These are phyloP conservation scores for Chromobotia macracanthus DNA, from an alignment of 2,797 vertebrate genomes.

Conservation along the genomic window DNA sequence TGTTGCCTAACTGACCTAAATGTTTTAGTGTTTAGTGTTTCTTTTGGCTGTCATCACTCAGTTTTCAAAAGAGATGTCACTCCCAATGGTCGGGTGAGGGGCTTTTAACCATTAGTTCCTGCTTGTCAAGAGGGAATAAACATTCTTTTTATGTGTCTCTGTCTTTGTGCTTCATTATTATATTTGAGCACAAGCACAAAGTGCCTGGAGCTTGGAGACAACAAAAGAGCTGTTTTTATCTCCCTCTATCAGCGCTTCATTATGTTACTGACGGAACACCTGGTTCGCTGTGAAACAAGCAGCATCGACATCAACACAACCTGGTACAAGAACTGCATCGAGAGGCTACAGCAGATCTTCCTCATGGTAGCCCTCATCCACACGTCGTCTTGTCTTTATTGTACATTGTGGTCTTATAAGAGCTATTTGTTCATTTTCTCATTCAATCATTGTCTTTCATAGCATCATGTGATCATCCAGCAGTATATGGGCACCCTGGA, in stretches of 20 bases:
- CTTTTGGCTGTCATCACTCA: neutral
- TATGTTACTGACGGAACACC: constrained; percentile 96
- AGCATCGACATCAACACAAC: constrained; percentile 89
- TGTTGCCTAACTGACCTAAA: neutral
- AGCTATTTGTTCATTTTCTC: neutral
- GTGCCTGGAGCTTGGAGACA: constrained; percentile 21
- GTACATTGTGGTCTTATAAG: neutral
- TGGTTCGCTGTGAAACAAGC: constrained; percentile 94
- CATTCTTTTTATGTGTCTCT: constrained; percentile 19
- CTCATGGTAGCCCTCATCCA: constrained; percentile 80
- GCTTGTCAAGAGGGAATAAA: constrained; percentile 14
- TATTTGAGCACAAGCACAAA: neutral
- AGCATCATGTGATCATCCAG: constrained; percentile 98
- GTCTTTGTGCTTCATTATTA: constrained; percentile 4
- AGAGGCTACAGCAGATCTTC: constrained; percentile 96
- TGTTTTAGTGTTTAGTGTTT: neutral
- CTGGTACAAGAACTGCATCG: constrained; percentile 97
- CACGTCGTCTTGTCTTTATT: neutral
- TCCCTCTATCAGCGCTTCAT: constrained; percentile 87
- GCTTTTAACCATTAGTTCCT: constrained; percentile 2
- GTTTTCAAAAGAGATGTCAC: neutral
- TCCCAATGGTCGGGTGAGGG: neutral
- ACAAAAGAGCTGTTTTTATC: neutral
- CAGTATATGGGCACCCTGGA: constrained; percentile 98
- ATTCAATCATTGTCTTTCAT: constrained; percentile 42